phyloP scores from a whole-genome alignment of 2,113 vertebrate species.

The Psophia crepitans region DNA sequence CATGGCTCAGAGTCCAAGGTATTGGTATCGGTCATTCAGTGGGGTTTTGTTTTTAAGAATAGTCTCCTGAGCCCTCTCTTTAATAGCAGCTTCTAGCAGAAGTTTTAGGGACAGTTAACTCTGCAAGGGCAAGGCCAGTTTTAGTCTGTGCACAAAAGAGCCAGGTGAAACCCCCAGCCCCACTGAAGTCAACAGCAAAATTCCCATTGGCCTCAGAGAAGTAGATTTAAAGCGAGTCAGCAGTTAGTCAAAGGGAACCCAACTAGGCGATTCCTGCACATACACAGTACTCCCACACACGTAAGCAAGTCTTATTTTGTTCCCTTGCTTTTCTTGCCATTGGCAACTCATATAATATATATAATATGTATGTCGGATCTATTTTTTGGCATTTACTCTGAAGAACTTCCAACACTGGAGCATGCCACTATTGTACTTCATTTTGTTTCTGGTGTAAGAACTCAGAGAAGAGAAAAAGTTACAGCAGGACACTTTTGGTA shows the following conservation, averaged over 20 bases:
- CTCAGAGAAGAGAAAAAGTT: conserved; percentile 54
- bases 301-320: neutral
- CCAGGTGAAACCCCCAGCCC: neutral
- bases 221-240: conserved; percentile 11
- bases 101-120: conserved; percentile 3
- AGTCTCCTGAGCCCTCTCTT: conserved; percentile 41
- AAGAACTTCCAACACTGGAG: conserved; percentile 57
- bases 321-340: conserved; percentile 43
- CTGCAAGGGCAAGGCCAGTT: conserved; percentile 33
- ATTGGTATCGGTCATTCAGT: conserved; percentile 10
- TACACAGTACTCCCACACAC: neutral
- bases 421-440: neutral
- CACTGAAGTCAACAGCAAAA: conserved; percentile 25
- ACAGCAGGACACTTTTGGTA: conserved; percentile 35
- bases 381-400: conserved; percentile 65
- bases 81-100: conserved; percentile 53
- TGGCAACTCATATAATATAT: conserved; percentile 13
- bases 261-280: neutral
- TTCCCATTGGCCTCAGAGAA: conserved; percentile 23
- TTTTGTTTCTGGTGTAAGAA: conserved; percentile 29
- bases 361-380: neutral
- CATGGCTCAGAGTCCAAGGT: conserved; percentile 57
- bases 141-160: conserved; percentile 17
- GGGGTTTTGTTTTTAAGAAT: conserved; percentile 39
- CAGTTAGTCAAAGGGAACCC: conserved; percentile 34